Evolutionary conservation across 2,113 vertebrate genomes (phyloP), one percentile per base, ranked within the genome.

Genomic region (Elaphurus davidianus): DNA sequence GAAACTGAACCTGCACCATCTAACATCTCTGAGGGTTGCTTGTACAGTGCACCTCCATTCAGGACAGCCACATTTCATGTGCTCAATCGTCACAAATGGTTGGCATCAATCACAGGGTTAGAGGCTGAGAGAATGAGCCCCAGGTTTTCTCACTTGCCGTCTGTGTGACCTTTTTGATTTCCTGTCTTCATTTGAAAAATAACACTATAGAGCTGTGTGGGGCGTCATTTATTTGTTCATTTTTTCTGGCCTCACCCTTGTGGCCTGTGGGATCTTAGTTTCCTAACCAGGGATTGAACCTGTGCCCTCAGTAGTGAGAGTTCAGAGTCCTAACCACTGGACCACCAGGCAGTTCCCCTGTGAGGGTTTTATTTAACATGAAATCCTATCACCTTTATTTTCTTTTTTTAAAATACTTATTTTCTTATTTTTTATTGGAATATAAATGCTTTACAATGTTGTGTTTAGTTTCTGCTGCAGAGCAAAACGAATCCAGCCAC

Each of bases 141-240:
- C 71, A 82, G 67, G 57, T 52, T 91, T 71, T 55, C 45, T 33
- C 40, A 13, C 16, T 50, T n/a, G 55, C 36, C n/a, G n/a, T n/a
- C n/a, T 40, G 8, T 59, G 27, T 64, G 82, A 79, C 64, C 50
- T 79, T 87, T 95, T 28, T 60, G 54, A 60, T 67, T 78, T 84
- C 92, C 55, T 50, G 6, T 79, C 76, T 94, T 90, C 43, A 40
- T 85, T 95, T n/a, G 57, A 71, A 97, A 91, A 95, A 33, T 23
- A 40, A 62, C 27, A 33, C 40, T 52, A 5, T 2, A 6, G 17
- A n/a, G 12, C 81, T 52, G 10, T 52, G 78, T 19, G 30, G 16
- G 40, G 43, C 16, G 7, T 45, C 25, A 78, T 45, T 45, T 15
- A 7, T 76, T 28, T 45, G 21, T 74, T 64, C 7, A 4, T 45